Base-by-base conservation (phyloP, 2,113 vertebrate species). In the Argyrosomus japonicus region DNA sequence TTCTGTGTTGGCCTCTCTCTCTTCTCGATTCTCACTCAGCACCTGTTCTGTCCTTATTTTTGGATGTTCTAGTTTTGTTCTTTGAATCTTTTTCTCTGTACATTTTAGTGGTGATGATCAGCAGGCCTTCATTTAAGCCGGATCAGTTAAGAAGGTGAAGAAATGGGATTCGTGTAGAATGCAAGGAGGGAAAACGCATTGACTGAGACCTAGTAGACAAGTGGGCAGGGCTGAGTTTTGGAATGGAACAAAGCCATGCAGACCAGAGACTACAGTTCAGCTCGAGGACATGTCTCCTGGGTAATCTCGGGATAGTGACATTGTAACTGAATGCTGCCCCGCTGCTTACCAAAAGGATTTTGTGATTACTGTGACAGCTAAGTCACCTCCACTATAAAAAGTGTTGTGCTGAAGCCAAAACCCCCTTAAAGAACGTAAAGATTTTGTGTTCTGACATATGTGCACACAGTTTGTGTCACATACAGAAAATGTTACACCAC, bases 331-430 rank as follows among this genome's bases (percentile, higher is more conserved):
- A 19, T 50, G 60, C 65, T 29, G 27, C 68, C 47, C 68, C 1
- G 36, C 64, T 77, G 68, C 63, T 77, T 74, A 78, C 71, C 77
- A 56, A 47, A 73, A 60, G 53, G 75, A 68, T 68, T 89, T 79
- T 77, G 53, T 73, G 85, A 84, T 82, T 68, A 75, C 54, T 58
- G 21, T 4, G 57, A 69, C 57, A 48, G 60, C 63, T 11, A 36
- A 48, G 74, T 84, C 67, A 60, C n/a, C 14, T 45, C 15, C n/a
- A 7, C 67, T 75, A 76, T 11, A 40, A 72, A 63, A 79, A 43
- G 56, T 78, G 47, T 27, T 61, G 45, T 17, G 12, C 25, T 65
- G 18, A 40, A 48, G 29, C 25, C 48, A 51, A 19, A 18, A 27
- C 6, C 27, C 14, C 25, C 23, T 40, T 40, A 40, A 7, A 15